Conservation (phyloP, 1,140 invertebrate genomes). For the Orius insidiosus region DNA sequence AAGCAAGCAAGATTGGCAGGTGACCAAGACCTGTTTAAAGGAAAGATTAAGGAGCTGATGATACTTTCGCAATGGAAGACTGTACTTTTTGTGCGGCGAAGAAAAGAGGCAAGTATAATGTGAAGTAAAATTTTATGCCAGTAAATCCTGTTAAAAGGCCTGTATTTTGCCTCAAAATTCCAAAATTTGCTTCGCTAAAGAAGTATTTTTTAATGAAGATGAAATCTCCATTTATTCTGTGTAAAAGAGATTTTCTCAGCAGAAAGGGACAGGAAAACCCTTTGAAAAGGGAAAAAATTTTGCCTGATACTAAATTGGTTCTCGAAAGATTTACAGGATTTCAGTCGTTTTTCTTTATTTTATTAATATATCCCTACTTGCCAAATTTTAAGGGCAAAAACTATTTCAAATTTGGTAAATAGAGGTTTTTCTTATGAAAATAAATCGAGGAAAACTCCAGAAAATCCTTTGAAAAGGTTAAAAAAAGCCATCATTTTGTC, state of each 20-base stretch:
- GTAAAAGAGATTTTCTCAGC: background rate
- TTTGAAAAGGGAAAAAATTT: background rate
- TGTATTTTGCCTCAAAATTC: background rate
- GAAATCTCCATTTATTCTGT: background rate
- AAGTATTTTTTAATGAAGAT: background rate
- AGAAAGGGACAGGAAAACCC: background rate
- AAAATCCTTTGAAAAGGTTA: too few species aligned
- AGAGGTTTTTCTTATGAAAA: too few species aligned
- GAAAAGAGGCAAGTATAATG: conserved; percentile 14
- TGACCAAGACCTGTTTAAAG: conserved; percentile 75
- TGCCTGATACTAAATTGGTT: background rate
- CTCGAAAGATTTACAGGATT: background rate
- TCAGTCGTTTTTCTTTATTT: too few species aligned
- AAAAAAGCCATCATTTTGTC: too few species aligned
- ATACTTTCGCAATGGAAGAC: conserved; percentile 18
- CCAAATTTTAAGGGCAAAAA: too few species aligned
- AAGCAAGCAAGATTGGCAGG: conserved; percentile 23
- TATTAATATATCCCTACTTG: too few species aligned
- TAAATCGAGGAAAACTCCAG: too few species aligned
- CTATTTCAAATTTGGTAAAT: too few species aligned
- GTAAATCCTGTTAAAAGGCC: background rate
- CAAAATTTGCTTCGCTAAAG: background rate
- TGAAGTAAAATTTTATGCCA: background rate
- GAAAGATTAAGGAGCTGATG: conserved; percentile 32
- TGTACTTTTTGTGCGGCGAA: conserved; percentile 18